Evolutionary conservation across 2,888 invertebrate genomes (phyloP).

Genomic region (Brachynemurus nebulosus): DNA sequence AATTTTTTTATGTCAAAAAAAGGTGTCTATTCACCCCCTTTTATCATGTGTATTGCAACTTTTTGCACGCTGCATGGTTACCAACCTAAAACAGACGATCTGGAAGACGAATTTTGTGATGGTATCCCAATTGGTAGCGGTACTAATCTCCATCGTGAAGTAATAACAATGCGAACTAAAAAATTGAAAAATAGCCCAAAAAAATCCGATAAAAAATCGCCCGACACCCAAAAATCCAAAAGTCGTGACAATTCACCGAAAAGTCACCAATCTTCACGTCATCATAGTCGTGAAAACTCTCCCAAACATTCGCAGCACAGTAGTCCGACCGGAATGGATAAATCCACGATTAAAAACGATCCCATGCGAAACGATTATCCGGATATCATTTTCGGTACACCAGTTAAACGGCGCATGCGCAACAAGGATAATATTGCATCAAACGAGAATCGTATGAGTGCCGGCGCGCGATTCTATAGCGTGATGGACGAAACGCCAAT

Average conservation of each 20-base stretch:
- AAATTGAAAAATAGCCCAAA: not conserved
- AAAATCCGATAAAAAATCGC: not conserved
- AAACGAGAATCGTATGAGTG: constrained; percentile 20
- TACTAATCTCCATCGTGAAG: not conserved
- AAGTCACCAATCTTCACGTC: not conserved
- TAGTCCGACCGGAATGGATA: constrained; percentile 20
- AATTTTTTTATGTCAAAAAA: constrained; percentile 8
- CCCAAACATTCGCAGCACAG: constrained; percentile 23
- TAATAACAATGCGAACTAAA: not conserved
- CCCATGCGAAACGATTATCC: too few relatives aligned
- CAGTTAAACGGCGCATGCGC: not conserved
- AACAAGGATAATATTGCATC: not conserved
- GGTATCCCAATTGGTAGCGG: constrained; percentile 19
- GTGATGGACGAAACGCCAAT: constrained; percentile 24
- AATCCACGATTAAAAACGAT: constrained; percentile 20
- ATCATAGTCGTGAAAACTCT: constrained; percentile 24
- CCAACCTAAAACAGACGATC: constrained; percentile 27
- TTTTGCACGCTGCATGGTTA: constrained; percentile 9
- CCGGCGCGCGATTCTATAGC: constrained; percentile 29
- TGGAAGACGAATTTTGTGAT: constrained; percentile 31
- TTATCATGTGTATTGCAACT: not conserved
- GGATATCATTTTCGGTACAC: constrained; percentile 1
- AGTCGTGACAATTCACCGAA: constrained; percentile 25
- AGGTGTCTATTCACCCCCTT: not conserved
- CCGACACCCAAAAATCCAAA: not conserved